Evolutionary conservation across 2,888 invertebrate species (phyloP), one percentile per base, ranked within the genome.

Genomic region (Litoditis marina): DNA sequence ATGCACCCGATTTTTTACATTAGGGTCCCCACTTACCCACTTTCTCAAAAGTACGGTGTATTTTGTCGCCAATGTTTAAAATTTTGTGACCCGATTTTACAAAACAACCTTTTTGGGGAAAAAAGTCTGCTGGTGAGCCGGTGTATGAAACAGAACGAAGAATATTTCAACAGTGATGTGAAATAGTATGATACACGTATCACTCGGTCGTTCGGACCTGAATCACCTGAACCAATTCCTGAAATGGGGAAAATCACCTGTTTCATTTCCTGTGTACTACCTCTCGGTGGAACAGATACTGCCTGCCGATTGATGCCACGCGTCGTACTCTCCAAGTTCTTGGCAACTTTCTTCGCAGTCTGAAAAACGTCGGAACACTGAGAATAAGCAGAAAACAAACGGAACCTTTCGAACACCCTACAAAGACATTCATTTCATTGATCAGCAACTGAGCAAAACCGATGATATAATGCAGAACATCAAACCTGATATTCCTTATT

Each of bases 211-310:
- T n/a, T n/a, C n/a, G n/a, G n/a, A n/a, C n/a, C n/a, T n/a, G n/a
- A n/a, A n/a, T n/a, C n/a, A n/a, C n/a, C n/a, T n/a, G n/a, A n/a
- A n/a, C 36, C 16, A 36, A n/a, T n/a, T n/a, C n/a, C n/a, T n/a
- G n/a, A n/a, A n/a, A n/a, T n/a, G n/a, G n/a, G n/a, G 13, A 51
- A 22, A 30, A 28, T 22, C 22, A 64, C 65, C 64, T 83, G 83
- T 65, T 83, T 82, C 69, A 79, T 47, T 53, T 84, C 83, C n/a
- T 82, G 63, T 2, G 74, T 52, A 0, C 78, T 77, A 42, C 82
- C 82, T 39, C 90, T 90, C 0, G 98, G 96, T n/a, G 98, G 96
- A 0, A 95, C 90, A 55, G 95, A 94, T 0, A 96, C 95, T 78
- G 92, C 89, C 85, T 94, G 94, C 58, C 94, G 87, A 84, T 96